These are phyloP conservation scores for Brachionus koreanus DNA, from an alignment of 1,140 invertebrate species.

Conservation along the genomic window DNA sequence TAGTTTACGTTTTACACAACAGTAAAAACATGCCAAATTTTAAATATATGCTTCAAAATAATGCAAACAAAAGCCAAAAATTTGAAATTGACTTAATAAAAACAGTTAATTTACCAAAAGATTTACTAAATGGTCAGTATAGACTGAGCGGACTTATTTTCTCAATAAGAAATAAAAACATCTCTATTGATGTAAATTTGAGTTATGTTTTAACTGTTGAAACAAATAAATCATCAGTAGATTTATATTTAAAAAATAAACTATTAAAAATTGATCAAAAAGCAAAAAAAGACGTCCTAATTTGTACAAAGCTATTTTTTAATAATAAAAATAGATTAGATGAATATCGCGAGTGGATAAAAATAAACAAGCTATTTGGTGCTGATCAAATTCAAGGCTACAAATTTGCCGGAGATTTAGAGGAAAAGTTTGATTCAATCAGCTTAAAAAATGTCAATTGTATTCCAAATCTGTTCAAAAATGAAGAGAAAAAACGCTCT, in stretches of 20 bases:
- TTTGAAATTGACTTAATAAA: neutral
- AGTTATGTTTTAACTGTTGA: too few species aligned
- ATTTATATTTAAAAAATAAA: neutral
- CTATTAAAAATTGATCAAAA: neutral
- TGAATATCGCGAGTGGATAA: neutral
- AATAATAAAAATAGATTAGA: neutral
- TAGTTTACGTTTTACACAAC: neutral
- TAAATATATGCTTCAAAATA: neutral
- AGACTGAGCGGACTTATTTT: neutral
- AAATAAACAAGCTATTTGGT: neutral
- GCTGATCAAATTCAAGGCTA: neutral
- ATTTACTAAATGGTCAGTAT: neutral
- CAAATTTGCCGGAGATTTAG: neutral
- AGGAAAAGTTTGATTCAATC: neutral
- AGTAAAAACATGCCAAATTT: neutral
- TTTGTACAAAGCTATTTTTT: constrained; percentile 1
- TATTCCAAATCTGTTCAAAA: neutral
- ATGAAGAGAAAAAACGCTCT: neutral
- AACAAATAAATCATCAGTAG: neutral
- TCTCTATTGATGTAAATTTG: too few species aligned
- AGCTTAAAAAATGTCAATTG: neutral
- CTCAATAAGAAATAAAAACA: too few species aligned
- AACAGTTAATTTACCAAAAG: neutral
- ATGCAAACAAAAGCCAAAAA: neutral
- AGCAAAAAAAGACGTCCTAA: neutral